Conservation (phyloP, 2,888 invertebrate genomes). For the Acanthococcus lagerstroemiae region DNA sequence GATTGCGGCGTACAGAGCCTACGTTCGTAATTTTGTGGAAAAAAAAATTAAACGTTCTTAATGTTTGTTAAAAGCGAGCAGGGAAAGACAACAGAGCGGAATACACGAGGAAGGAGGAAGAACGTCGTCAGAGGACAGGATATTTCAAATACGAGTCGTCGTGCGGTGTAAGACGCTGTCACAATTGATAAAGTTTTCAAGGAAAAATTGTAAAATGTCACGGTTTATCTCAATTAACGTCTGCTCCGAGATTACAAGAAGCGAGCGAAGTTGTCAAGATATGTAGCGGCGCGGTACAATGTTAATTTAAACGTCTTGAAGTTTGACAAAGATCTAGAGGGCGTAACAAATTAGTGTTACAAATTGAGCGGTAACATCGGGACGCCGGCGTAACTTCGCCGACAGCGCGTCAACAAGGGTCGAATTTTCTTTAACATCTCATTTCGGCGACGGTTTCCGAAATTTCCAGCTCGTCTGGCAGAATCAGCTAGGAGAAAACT, state of each 20-base stretch:
- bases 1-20: too few relatives aligned
- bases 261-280: conserved; percentile 8
- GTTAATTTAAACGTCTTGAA: conserved; percentile 18
- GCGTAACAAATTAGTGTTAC: conserved; percentile 24
- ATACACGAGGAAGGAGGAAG: too few relatives aligned
- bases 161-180: background rate
- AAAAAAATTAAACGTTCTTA: too few relatives aligned
- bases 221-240: conserved; percentile 22
- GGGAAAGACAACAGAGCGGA: too few relatives aligned
- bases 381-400: background rate
- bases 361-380: conserved; percentile 15
- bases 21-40: too few relatives aligned
- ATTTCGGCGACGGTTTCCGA: too few relatives aligned
- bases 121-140: too few relatives aligned
- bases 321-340: conserved; percentile 13
- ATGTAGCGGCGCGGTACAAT: background rate
- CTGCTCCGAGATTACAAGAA: conserved; percentile 13
- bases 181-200: conserved; percentile 12
- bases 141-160: too few relatives aligned
- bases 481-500: too few relatives aligned
- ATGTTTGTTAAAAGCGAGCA: too few relatives aligned
- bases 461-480: too few relatives aligned
- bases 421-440: too few relatives aligned
- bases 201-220: conserved; percentile 21
- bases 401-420: conserved; percentile 12